Evolutionary conservation across 2,888 invertebrate genomes (phyloP).

Genomic region (Blomia tropicalis): DNA sequence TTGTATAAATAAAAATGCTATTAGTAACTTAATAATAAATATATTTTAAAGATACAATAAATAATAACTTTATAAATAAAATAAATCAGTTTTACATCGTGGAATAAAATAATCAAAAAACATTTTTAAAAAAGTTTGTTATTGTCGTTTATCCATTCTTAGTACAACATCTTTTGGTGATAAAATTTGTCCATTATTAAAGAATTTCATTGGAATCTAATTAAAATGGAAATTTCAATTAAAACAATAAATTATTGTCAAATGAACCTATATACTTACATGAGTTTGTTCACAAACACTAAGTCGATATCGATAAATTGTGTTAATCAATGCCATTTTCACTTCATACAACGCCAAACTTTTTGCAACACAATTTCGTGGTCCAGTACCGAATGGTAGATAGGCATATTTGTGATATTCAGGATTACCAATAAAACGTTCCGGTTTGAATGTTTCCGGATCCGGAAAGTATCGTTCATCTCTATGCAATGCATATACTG

Average conservation of each 20-base stretch:
- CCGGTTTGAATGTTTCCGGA: slow-evolving; percentile 13
- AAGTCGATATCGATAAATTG: neutral
- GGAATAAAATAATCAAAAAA: too few species aligned
- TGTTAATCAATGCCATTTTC: neutral
- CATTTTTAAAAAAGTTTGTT: too few species aligned
- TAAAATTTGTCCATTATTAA: neutral
- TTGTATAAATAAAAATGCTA: too few species aligned
- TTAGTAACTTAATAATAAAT: too few species aligned
- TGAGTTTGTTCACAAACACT: neutral
- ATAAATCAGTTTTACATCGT: too few species aligned
- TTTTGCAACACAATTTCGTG: slow-evolving; percentile 29
- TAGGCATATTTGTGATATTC: slow-evolving; percentile 13
- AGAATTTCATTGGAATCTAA: neutral
- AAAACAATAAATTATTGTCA: too few species aligned
- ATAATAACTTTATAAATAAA: too few species aligned
- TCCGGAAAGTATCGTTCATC: slow-evolving; percentile 12
- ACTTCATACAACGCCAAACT: slow-evolving; percentile 21
- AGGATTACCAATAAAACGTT: slow-evolving; percentile 10
- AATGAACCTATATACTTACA: too few species aligned
- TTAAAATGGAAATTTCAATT: too few species aligned
- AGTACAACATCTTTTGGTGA: neutral
- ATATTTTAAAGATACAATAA: too few species aligned
- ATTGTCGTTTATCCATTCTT: too few species aligned
- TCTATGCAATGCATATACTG: slow-evolving; percentile 11
- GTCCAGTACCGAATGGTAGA: slow-evolving; percentile 28